Conservation (phyloP, 1,140 invertebrate genomes). For the Chymomyza costata region DNA sequence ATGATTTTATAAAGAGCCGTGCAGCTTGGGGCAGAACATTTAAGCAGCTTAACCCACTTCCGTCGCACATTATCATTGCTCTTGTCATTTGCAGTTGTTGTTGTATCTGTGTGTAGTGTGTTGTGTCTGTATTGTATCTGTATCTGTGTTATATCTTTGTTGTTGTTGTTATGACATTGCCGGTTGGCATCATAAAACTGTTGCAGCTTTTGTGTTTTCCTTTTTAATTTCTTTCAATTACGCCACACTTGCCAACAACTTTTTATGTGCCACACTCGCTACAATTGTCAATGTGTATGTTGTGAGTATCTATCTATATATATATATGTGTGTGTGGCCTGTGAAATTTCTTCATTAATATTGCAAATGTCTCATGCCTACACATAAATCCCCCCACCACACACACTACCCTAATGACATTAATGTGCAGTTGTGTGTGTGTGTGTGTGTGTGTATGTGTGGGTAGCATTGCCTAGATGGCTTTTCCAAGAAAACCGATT, state of each 20-base stretch:
- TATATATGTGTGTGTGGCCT: slow-evolving; percentile 3
- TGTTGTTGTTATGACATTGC: slow-evolving; percentile 5
- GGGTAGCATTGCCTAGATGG: too few species aligned
- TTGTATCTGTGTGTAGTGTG: too few species aligned
- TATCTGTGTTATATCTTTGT: background rate
- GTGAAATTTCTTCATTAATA: slow-evolving; percentile 42
- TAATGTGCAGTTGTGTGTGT: slow-evolving; percentile 1
- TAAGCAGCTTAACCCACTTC: slow-evolving; percentile 71
- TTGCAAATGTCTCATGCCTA: slow-evolving; percentile 2
- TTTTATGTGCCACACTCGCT: too few species aligned
- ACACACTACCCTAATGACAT: slow-evolving; percentile 6
- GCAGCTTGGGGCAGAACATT: slow-evolving; percentile 42
- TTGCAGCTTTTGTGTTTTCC: slow-evolving; percentile 37
- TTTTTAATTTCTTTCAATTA: slow-evolving; percentile 71
- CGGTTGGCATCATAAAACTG: slow-evolving; percentile 25
- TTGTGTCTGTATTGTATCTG: slow-evolving; percentile 15
- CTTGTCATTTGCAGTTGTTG: slow-evolving; percentile 28
- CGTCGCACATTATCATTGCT: slow-evolving; percentile 60
- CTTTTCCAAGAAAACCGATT: too few species aligned
- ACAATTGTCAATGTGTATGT: too few species aligned
- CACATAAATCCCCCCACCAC: slow-evolving; percentile 24
- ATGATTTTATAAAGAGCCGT: slow-evolving; percentile 31
- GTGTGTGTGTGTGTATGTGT: background rate
- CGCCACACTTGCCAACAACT: slow-evolving; percentile 61
- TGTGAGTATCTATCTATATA: too few species aligned